Evolutionary conservation across 2,113 vertebrate species (phyloP), one percentile per base, ranked within the genome.

Genomic region (Phalacrocorax brasilianus): DNA sequence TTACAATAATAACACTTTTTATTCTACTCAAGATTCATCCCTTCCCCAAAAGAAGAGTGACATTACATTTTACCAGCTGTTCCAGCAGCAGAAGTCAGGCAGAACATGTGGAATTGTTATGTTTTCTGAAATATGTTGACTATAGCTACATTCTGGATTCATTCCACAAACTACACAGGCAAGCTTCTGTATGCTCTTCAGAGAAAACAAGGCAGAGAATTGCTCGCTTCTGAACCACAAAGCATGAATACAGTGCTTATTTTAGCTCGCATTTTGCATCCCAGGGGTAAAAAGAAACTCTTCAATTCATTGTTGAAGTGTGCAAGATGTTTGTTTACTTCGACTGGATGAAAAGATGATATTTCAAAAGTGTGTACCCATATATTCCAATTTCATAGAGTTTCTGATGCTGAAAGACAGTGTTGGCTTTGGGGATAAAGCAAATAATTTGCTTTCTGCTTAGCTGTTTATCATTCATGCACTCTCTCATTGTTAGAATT

Each of bases 261-360:
- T 92, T 94, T 81, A 0, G 0, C 40, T 93, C 85, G 81, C 47
- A 88, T 93, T 92, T 94, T 96, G 44, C 61, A 79, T 92, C 67
- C 50, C 73, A 73, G 50, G 38, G 56, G 53, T 74, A 83, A 96
- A 96, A 92, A 23, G 8, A 95, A 95, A 81, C 47, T 62, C 84
- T 90, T 84, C 35, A 77, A 70, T 90, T 68, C 67, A 47, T 67
- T 87, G 56, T 40, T 93, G 90, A 94, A 85, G 27, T 71, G 17
- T 55, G 83, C 49, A 91, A 78, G 77, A 75, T 63, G 70, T 96
- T 93, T 94, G 53, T 95, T 95, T 88, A 71, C 83, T 95, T 93
- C 6, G 5, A 85, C 30, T 40, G 32, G 47, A 92, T 88, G 78
- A 77, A 96, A 92, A 72, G 65, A 55, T 84, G 59, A 12, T 86